Conservation (phyloP, 2,797 vertebrate genomes). For the Spizella passerina region DNA sequence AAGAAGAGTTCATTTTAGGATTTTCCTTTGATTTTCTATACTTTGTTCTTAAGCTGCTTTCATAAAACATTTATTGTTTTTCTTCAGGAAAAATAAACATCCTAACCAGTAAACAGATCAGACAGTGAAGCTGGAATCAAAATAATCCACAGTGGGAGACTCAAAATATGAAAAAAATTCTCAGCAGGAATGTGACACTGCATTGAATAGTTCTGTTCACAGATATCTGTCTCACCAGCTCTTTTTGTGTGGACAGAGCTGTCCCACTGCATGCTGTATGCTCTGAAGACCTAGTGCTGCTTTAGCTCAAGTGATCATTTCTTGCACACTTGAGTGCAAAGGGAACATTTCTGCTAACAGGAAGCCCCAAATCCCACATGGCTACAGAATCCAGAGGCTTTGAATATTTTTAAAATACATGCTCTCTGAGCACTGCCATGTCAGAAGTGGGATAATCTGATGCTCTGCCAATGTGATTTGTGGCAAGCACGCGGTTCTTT, state of each 20-base stretch:
- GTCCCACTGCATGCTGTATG: background rate
- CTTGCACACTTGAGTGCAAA: background rate
- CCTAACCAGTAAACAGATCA: slow-evolving; percentile 24
- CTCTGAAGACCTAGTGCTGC: background rate
- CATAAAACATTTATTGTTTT: slow-evolving; percentile 19
- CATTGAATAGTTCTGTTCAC: background rate
- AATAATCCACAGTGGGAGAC: background rate
- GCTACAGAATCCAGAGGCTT: background rate
- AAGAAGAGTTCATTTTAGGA: slow-evolving; percentile 24
- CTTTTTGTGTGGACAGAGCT: background rate
- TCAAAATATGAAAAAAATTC: background rate
- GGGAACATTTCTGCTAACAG: background rate
- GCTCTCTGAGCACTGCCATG: background rate
- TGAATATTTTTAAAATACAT: background rate
- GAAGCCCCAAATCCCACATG: background rate
- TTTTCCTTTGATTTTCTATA: slow-evolving; percentile 29
- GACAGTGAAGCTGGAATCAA: background rate
- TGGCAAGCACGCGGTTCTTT: background rate
- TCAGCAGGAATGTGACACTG: background rate
- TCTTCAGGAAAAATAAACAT: slow-evolving; percentile 31
- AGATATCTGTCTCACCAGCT: background rate
- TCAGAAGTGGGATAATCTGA: background rate
- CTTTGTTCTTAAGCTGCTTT: slow-evolving; percentile 25
- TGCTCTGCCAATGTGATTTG: rapidly evolving
- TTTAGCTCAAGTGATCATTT: background rate